Evolutionary conservation across 2,888 invertebrate species (phyloP), one percentile per base, ranked within the genome.

Genomic region (Ryuthela nishihirai): DNA sequence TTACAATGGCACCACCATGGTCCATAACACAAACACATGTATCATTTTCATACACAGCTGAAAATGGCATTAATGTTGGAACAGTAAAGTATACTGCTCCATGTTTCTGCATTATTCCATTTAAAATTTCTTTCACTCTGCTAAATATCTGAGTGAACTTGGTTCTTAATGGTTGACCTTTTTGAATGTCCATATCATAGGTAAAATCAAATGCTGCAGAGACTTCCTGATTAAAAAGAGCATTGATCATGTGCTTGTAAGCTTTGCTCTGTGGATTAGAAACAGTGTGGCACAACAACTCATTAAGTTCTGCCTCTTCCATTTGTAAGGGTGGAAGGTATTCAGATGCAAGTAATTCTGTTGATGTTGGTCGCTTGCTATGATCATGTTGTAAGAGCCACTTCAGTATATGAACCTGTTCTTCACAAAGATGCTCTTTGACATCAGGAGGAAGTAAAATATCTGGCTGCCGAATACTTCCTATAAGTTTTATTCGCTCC

Each of bases 331-430:
- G 85, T 0, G 95, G 95, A 3, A 97, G 80, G 67, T 86, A 82
- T 55, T 87, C 84, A 0, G 90, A 90, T 26, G 84, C 80, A 0
- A 95, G 76, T 2, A 97, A 77, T 71, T 94, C 90, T 35, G 84
- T 82, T 5, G 93, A 87, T 0, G 90, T 87, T 0, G 97, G 95
- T 4, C 97, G 80, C 65, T 83, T 77, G 26, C 82, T 81, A 0
- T 90, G 84, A 72, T 94, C 89, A 72, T 97, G 93, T 73, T 84
- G 83, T 49, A 97, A 74, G 3, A 97, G 77, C 88, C 88, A 86
- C 36, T 81, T 80, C 54, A 74, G 66, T 1, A 78, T 43, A 18
- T 64, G 40, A 26, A 62, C 76, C 70, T 85, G 82, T 66, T 81
- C 81, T 20, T 56, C 47, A 26, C 52, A 52, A 4, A 66, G 35